Evolutionary conservation across 2,113 vertebrate genomes (phyloP).

Genomic region (Notothenia coriiceps): DNA sequence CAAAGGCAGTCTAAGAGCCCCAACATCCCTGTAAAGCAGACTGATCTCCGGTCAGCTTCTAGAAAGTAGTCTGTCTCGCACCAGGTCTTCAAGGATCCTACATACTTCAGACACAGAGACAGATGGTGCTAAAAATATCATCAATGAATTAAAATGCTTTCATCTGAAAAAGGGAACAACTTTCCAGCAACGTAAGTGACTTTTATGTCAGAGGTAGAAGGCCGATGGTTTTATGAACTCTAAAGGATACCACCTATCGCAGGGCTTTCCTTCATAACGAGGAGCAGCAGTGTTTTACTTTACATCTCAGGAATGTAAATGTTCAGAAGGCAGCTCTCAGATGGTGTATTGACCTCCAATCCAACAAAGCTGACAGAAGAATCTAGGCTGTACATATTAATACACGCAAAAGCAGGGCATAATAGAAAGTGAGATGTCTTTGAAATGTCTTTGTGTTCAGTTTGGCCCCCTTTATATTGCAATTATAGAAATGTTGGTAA

Average conservation of each 20-base stretch:
- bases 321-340: background rate
- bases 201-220: background rate
- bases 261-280: conserved; percentile 1
- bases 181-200: conserved; percentile 9
- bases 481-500: background rate
- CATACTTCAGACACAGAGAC: background rate
- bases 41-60: background rate
- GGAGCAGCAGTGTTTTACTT: background rate
- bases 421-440: too few relatives aligned
- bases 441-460: background rate
- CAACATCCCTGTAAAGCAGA: conserved; percentile 21
- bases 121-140: conserved; percentile 30
- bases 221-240: conserved; percentile 12
- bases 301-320: conserved; percentile 13
- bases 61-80: background rate
- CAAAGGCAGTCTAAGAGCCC: background rate
- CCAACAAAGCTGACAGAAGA: background rate
- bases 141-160: conserved; percentile 41
- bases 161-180: conserved; percentile 21
- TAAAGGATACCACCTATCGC: background rate
- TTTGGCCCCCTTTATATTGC: background rate
- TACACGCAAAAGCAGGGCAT: background rate
- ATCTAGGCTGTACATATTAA: background rate
- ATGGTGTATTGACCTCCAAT: background rate
- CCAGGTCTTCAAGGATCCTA: background rate